Evolutionary conservation across 1,140 invertebrate genomes (phyloP), one percentile per base, ranked within the genome.

Genomic region (Cotesia vestalis): DNA sequence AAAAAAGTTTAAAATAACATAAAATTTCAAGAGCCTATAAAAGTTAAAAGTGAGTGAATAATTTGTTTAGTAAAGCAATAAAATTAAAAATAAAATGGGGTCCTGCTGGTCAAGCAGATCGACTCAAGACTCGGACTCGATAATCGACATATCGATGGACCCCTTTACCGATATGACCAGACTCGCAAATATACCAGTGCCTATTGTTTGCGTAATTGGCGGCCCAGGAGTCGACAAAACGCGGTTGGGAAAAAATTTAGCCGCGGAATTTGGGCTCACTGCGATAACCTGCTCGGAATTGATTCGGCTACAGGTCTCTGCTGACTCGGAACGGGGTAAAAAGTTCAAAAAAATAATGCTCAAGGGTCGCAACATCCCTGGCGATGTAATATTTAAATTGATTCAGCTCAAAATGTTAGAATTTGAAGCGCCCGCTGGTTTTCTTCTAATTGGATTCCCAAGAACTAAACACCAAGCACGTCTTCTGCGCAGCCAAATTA

Each of bases 141-240:
- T 46, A 46, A 46, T 46, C 11, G 40, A 46, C 40, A 46, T 46
- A 46, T 46, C 40, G 4, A 46, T 46, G 5, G 40, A 46, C 40
- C 40, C 40, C 6, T 46, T 46, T 46, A 11, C 9, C 17, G 57
- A 59, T 9, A 11, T 5, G 5, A 27, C 5, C 9, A 11, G 14
- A 20, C 57, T 59, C 9, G 20, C 14, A 27, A 17, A 59, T 27
- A 20, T 59, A 6, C 20, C 57, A 59, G 73, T 63, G 5, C 64
- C 78, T 27, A 80, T 82, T 53, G 78, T 82, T 36, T 81, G 80
- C 64, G 9, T 83, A 67, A 75, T 81, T 51, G 79, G 81, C 27
- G 79, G 76, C 14, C 81, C 79, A 1, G 75, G 77, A 0, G 72
- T 69, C 0, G 77, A 72, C 5, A 83, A 82, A 68, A 76, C 27